Evolutionary conservation across 2,888 invertebrate genomes (phyloP), one percentile per base, ranked within the genome.

Genomic region (Napeogenes sylphis): DNA sequence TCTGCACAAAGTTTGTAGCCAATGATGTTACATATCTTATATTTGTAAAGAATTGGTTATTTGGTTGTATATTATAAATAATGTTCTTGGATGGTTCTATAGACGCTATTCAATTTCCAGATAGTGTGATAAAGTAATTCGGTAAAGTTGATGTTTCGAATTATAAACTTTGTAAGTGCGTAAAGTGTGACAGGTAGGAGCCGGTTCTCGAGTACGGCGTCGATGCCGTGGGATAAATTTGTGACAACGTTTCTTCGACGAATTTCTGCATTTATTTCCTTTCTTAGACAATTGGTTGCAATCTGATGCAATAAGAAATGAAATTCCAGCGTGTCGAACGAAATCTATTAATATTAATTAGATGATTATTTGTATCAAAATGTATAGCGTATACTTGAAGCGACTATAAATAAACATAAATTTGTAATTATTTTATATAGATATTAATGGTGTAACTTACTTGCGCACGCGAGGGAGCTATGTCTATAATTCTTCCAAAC

Each of bases 121-220:
- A 12, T 42, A 42, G 42, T 42, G 8, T 42, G 42, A 42, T 10
- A 42, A 35, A 10, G 42, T 10, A 42, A 10, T 10, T 42, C 42
- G 12, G 6, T 62, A 13, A 55, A 55, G 62, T 54, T 42, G 45
- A 45, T 55, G 62, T 54, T 42, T 10, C 21, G 54, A 35, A 54
- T 62, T 54, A 58, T 8, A 62, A 60, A 59, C 53, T 63, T 64
- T 64, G 64, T 62, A 63, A 58, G 60, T 63, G 61, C 66, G 65
- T 68, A 68, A 21, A 69, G 62, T 65, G 63, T 68, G 68, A 67
- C 68, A 58, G 61, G 55, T 59, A 42, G 65, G 59, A 68, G 65
- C 70, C 69, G 70, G 70, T 70, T 70, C 54, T 62, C 56, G 30
- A 59, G 61, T 65, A 65, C 61, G 68, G 61, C 61, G 65, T 67